Percentiles rank a stretch among this genome's conserved stretches.
phyloP scores from a whole-genome alignment of 2,113 vertebrate species.

The mouse (Mus musculus) region GRCm39 chr1:181057501-181058000 shows the following conservation, averaged over 20 bases:
- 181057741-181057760: background rate
- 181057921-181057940: background rate
- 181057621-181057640: background rate
- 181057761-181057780: background rate
- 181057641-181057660: background rate
- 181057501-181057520: background rate
- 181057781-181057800: background rate
- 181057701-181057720: background rate
- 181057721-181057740: background rate
- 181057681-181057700: background rate
- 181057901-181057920: background rate
- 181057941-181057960: background rate
- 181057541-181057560: background rate
- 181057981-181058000: accelerated
- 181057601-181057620: background rate
- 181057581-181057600: background rate
- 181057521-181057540: background rate
- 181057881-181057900: background rate
- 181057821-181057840: background rate
- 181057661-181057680: background rate
- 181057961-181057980: background rate
- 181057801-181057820: background rate
- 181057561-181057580: background rate
- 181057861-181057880: background rate
- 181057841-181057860: background rate